Base-by-base conservation (phyloP, 2,888 invertebrate genomes). In the Aproaerema taeniolella region DNA sequence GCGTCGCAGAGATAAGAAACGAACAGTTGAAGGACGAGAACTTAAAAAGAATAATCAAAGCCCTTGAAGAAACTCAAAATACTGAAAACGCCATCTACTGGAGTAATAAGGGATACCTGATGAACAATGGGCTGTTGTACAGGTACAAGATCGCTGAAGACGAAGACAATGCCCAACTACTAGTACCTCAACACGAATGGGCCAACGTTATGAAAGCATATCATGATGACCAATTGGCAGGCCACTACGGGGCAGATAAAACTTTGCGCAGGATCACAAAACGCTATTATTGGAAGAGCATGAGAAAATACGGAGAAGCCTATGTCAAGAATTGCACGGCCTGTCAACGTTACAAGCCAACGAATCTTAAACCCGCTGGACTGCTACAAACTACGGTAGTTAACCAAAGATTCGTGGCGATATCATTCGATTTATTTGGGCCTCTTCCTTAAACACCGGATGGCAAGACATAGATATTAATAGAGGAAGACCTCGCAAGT, bases 241-340 rank as follows among this genome's bases (percentile, higher is more conserved):
- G 47, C 8, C 49, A 49, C 16, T 24, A 9, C 6, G 42, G 42
- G 2, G 11, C 40, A 2, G 47, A 47, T n/a, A 31, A 40, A 9
- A 47, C 44, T 4, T 44, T 29, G 5, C 24, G 26, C 0, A 31
- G 24, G 13, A 9, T 41, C n/a, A 2, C 35, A 0, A 13, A 43
- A 8, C 7, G 14, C 1, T 49, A 31, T 29, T 45, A 35, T 32
- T 49, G 44, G 10, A 16, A 31, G 3, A 38, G 41, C 6, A 47
- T 49, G 47, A 11, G 52, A 1, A 49, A 53, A 44, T 45, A 45
- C 5, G 38, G 62, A 0, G 25, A 38, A 0, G 43, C 50, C 2
- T 49, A 49, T 39, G 7, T 46, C 1, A 42, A 39, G 12, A 12
- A 38, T 1, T 50, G 48, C 11, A 20, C 20, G 20, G 7, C 20